A percentile compares a stretch with the other conserved stretches of the same genome.
Conservation (phyloP, 2,113 vertebrate genomes). For the Phrynosoma platyrhinos region DNA sequence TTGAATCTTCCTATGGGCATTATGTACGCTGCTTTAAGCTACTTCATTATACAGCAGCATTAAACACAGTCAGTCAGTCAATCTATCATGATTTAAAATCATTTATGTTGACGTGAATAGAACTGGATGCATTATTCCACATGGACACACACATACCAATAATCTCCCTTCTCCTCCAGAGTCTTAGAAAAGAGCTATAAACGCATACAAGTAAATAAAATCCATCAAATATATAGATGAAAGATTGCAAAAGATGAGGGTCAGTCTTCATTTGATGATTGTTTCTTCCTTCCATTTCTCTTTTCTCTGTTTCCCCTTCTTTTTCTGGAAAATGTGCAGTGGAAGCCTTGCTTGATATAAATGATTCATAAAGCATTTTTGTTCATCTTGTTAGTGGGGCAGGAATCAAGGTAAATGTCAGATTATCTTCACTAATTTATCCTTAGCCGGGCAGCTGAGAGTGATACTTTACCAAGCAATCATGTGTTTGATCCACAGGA, state of each 20-base stretch:
- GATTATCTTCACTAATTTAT: slow-evolving; percentile 64
- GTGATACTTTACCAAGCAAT: slow-evolving; percentile 39
- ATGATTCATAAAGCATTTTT: slow-evolving; percentile 72
- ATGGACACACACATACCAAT: too few species aligned
- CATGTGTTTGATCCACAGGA: slow-evolving; percentile 59
- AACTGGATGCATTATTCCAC: too few species aligned
- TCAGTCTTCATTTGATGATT: neutral
- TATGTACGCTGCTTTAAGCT: neutral
- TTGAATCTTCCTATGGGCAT: too few species aligned
- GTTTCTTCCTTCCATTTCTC: neutral
- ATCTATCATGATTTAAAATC: neutral
- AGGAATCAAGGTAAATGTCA: slow-evolving; percentile 74
- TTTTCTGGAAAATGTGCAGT: slow-evolving; percentile 52
- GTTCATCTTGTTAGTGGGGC: slow-evolving; percentile 70
- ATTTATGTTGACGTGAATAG: too few species aligned
- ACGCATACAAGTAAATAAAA: neutral
- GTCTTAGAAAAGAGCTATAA: too few species aligned
- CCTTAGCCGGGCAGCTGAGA: slow-evolving; percentile 51
- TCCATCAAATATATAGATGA: neutral
- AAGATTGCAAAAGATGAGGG: neutral
- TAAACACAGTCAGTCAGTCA: too few species aligned
- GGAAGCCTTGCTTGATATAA: slow-evolving; percentile 58
- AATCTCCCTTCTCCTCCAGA: too few species aligned
- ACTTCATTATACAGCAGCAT: neutral
- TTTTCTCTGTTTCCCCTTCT: neutral